A percentile compares a stretch with the other conserved stretches of the same genome.
These are phyloP conservation scores for Poeciliopsis occidentalis DNA, from an alignment of 2,113 vertebrate genomes.

Conservation along the genomic window DNA sequence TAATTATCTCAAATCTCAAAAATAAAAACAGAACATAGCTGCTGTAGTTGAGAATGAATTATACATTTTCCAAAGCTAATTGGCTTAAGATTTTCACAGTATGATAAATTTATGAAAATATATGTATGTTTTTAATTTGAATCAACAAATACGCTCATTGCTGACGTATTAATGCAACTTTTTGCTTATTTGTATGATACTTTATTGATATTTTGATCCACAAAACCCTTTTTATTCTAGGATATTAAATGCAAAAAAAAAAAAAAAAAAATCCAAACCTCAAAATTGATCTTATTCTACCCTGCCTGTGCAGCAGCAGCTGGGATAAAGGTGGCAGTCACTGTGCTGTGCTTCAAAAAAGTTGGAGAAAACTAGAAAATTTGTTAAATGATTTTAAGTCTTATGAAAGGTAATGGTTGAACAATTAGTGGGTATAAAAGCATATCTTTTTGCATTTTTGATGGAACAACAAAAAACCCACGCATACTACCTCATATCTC, in stretches of 20 bases:
- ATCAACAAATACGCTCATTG: neutral
- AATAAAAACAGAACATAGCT: constrained; percentile 21
- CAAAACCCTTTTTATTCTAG: neutral
- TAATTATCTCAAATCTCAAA: constrained; percentile 21
- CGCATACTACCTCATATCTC: neutral
- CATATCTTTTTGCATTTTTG: neutral
- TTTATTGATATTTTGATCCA: neutral
- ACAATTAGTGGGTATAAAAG: neutral
- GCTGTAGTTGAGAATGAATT: constrained; percentile 20
- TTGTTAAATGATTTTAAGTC: neutral
- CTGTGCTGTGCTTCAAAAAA: neutral
- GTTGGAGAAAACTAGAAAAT: no score
- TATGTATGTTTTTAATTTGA: neutral
- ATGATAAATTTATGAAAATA: neutral
- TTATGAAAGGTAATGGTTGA: neutral
- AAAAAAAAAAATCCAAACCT: neutral
- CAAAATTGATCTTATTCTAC: neutral
- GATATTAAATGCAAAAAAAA: neutral
- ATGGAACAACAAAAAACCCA: neutral
- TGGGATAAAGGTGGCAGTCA: neutral
- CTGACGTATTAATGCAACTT: neutral
- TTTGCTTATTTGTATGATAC: neutral
- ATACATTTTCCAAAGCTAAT: neutral
- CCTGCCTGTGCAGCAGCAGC: neutral
- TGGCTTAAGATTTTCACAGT: neutral